Evolutionary conservation across 1,140 invertebrate species (phyloP).

Genomic region (Pseudomyrmex dendroicus): DNA sequence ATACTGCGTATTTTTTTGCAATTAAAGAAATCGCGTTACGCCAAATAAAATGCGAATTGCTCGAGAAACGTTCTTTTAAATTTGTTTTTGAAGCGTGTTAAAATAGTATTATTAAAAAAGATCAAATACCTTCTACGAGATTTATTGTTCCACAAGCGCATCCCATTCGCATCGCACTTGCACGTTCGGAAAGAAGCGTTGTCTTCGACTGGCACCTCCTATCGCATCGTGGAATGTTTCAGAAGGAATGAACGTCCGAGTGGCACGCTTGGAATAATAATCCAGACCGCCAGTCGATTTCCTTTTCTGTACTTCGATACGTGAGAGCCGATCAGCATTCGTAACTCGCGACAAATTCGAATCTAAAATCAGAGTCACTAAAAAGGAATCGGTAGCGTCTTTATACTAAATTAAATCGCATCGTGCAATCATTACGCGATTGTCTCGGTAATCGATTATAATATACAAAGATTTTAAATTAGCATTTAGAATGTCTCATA

Average conservation of each 20-base stretch:
- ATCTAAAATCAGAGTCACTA: slow-evolving; percentile 61
- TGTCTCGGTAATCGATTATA: neutral
- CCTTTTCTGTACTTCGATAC: slow-evolving; percentile 73
- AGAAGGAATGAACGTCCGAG: slow-evolving; percentile 82
- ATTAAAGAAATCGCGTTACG: neutral
- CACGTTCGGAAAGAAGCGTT: slow-evolving; percentile 79
- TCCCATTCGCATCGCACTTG: slow-evolving; percentile 66
- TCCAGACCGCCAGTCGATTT: slow-evolving; percentile 78
- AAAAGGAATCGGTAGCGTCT: slow-evolving; percentile 56
- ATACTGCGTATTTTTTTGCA: neutral
- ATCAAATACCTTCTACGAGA: slow-evolving; percentile 19
- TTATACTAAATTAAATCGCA: slow-evolving; percentile 45
- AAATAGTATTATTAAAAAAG: neutral
- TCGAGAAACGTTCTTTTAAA: too few relatives aligned
- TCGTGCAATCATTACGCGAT: slow-evolving; percentile 2
- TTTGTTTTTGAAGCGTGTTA: neutral
- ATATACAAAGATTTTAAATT: too few relatives aligned
- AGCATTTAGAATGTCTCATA: slow-evolving; percentile 11
- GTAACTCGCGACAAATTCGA: slow-evolving; percentile 64
- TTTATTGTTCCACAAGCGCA: slow-evolving; percentile 38
- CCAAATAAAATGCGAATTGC: neutral
- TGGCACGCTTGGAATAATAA: slow-evolving; percentile 82
- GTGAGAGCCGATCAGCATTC: slow-evolving; percentile 59
- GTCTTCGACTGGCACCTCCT: slow-evolving; percentile 78
- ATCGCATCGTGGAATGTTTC: slow-evolving; percentile 82